A percentile compares a stretch with the other conserved stretches of the same genome.
Conservation (phyloP, 1,140 invertebrate genomes). For the Globodera rostochiensis region DNA sequence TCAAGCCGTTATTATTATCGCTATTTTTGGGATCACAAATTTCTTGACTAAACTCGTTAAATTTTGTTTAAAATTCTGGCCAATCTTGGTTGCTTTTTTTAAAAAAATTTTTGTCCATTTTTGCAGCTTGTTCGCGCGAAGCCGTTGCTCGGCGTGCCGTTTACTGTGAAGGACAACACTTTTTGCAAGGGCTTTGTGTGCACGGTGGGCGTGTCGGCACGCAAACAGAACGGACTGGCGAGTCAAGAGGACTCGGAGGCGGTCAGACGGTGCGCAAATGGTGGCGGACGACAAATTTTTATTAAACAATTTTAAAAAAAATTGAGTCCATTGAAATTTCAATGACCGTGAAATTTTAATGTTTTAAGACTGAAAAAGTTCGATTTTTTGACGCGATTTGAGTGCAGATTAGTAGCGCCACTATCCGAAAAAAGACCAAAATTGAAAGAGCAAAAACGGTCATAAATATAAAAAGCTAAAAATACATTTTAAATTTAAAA, state of each 20-base stretch:
- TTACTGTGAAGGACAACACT: conserved; percentile 62
- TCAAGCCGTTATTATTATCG: too few relatives aligned
- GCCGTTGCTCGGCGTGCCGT: conserved; percentile 60
- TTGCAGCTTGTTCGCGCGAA: conserved; percentile 46
- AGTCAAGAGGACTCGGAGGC: conserved; percentile 42
- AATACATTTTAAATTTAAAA: neutral
- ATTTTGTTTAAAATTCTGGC: too few relatives aligned
- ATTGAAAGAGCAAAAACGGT: neutral
- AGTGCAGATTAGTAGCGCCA: too few relatives aligned
- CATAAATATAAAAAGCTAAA: neutral
- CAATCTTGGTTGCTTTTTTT: neutral
- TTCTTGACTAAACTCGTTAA: too few relatives aligned
- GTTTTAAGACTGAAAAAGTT: too few relatives aligned
- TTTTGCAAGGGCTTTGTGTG: conserved; percentile 50
- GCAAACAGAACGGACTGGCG: conserved; percentile 26
- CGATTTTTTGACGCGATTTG: too few relatives aligned
- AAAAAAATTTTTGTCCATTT: neutral
- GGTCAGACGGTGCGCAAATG: conserved; percentile 23
- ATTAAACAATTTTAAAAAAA: too few relatives aligned
- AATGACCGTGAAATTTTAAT: too few relatives aligned
- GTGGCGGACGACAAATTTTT: neutral
- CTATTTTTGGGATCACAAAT: too few relatives aligned
- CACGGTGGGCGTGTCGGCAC: conserved; percentile 37
- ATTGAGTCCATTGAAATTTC: too few relatives aligned
- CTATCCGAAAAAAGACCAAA: too few relatives aligned